phyloP scores from a whole-genome alignment of 2,888 invertebrate genomes.

The Platerodrilus igneus region DNA sequence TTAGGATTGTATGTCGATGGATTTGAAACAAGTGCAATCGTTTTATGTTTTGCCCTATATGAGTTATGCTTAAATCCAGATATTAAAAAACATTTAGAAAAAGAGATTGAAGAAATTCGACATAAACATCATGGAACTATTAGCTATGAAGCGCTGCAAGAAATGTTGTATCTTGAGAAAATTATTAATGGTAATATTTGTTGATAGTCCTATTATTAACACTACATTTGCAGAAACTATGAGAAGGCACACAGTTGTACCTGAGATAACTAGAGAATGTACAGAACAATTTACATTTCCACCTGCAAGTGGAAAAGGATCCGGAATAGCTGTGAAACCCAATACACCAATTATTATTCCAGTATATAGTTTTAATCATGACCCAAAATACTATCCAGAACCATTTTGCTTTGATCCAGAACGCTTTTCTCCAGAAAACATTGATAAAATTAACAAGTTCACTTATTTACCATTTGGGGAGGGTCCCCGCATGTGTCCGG shows the following conservation, averaged over 20 bases:
- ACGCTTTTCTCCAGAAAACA: too few relatives aligned
- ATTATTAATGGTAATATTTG: too few relatives aligned
- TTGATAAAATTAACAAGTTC: too few relatives aligned
- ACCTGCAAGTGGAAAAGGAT: slow-evolving; percentile 13
- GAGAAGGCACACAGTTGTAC: slow-evolving; percentile 24
- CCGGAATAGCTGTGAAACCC: slow-evolving; percentile 26
- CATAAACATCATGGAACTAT: slow-evolving; percentile 39
- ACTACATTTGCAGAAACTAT: slow-evolving; percentile 21
- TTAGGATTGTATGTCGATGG: slow-evolving; percentile 54
- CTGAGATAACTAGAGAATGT: slow-evolving; percentile 26
- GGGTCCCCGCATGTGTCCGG: too few relatives aligned
- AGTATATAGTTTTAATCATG: too few relatives aligned
- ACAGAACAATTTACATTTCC: slow-evolving; percentile 31
- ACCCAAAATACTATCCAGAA: too few relatives aligned
- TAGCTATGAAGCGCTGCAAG: too few relatives aligned
- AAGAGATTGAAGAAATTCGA: slow-evolving; percentile 45
- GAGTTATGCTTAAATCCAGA: slow-evolving; percentile 48
- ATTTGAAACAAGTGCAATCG: slow-evolving; percentile 52
- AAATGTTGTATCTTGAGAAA: too few relatives aligned
- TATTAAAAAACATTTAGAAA: slow-evolving; percentile 45
- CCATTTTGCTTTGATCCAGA: too few relatives aligned
- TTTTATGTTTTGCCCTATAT: slow-evolving; percentile 48
- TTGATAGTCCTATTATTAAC: too few relatives aligned
- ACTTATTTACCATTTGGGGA: too few relatives aligned
- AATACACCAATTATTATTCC: slow-evolving; percentile 41